These are phyloP conservation scores for Frieseomelitta varia DNA, from an alignment of 1,140 invertebrate species.

Conservation along the genomic window DNA sequence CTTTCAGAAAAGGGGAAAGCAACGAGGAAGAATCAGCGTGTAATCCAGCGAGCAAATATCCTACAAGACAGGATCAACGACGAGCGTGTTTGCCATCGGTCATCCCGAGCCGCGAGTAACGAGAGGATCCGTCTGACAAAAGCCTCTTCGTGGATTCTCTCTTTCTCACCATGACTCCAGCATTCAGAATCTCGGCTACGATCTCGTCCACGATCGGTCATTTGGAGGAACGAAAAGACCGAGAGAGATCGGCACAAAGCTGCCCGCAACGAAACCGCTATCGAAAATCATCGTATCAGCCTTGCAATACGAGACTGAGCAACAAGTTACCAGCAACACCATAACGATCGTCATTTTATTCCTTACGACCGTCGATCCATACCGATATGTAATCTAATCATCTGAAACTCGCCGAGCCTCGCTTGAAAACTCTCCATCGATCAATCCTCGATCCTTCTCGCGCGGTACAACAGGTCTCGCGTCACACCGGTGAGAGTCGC, in stretches of 20 bases:
- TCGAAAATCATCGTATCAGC: slow-evolving; percentile 36
- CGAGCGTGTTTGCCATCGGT: slow-evolving; percentile 47
- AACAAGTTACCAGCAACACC: slow-evolving; percentile 64
- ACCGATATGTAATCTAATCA: neutral
- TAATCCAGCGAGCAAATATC: slow-evolving; percentile 58
- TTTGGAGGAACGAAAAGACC: neutral
- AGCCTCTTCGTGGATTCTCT: neutral
- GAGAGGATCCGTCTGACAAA: slow-evolving; percentile 29
- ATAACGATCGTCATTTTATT: slow-evolving; percentile 52
- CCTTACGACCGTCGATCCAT: slow-evolving; percentile 8
- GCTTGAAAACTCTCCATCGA: neutral
- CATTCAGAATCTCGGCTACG: no score
- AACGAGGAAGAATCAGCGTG: slow-evolving; percentile 29
- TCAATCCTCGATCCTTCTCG: neutral
- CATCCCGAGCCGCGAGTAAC: slow-evolving; percentile 58
- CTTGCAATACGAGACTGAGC: slow-evolving; percentile 40
- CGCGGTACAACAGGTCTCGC: neutral
- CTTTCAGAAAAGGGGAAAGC: neutral
- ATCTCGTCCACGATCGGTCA: neutral
- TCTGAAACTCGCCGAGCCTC: neutral
- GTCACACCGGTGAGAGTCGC: no score
- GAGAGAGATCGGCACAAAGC: neutral
- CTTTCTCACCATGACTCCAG: neutral
- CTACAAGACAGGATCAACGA: neutral
- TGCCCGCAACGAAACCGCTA: neutral